Evolutionary conservation across 2,888 invertebrate genomes (phyloP), one percentile per base, ranked within the genome.

Genomic region (Drosophila peninsularis): DNA sequence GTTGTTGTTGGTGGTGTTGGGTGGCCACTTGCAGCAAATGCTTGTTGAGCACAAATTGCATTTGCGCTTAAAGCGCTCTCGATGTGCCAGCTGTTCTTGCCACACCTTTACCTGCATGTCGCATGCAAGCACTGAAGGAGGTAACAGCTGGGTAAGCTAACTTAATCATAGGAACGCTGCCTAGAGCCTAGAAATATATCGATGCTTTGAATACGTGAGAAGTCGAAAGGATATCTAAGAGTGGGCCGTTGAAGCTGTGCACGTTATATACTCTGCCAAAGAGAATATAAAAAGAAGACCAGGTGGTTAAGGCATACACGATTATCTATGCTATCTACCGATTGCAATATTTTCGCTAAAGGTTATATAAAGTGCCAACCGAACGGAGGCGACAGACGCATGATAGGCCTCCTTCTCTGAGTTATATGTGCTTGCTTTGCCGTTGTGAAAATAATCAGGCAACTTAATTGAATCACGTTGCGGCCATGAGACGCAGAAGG

Each of bases 381-480:
- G 17, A 67, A 62, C 36, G 24, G 34, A 32, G 27, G 5, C 34
- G 41, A 17, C 9, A 42, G 61, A 50, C 24, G 52, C 54, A 39
- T 36, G 49, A 36, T 36, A 3, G 24, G 17, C 21, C 13, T 32
- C 10, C 10, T 9, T 24, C 42, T 57, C 13, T 3, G 30, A 19
- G 17, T 54, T 62, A 21, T 60, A n/a, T 34, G 11, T 42, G 50
- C 56, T 36, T 63, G 24, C 41, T 58, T 61, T 74, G 42, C 65
- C 73, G 47, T 67, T 58, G 65, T 65, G 50, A 82, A 88, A 86
- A 88, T 77, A 83, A 80, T 82, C 88, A 83, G 68, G 78, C 75
- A 82, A 80, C 75, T 77, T 88, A 86, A 83, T 83, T 88, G 75
- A 86, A 83, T 83, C 75, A 88, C 73, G 78, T 67, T 64, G 57